Percentiles rank a stretch among this genome's conserved stretches.
Conservation (phyloP, 2,888 invertebrate genomes). For the Eilema depressum region DNA sequence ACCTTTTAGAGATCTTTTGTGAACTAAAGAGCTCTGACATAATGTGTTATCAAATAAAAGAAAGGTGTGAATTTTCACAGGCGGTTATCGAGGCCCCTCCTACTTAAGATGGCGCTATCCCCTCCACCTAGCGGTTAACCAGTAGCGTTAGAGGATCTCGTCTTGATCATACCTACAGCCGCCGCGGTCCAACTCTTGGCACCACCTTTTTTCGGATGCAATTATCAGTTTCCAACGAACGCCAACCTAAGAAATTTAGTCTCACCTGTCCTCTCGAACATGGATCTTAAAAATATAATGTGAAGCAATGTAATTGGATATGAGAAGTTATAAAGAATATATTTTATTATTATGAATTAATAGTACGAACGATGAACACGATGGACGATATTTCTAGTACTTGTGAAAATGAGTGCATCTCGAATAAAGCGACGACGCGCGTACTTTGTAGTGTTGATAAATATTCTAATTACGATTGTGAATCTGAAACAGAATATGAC, state of each 20-base stretch:
- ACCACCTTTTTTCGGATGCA: conserved; percentile 85
- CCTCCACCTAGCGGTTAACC: conserved; percentile 71
- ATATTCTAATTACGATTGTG: conserved; percentile 65
- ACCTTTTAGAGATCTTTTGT: conserved; percentile 85
- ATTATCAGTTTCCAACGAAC: conserved; percentile 75
- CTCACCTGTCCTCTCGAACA: conserved; percentile 47
- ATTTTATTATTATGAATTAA: conserved; percentile 30
- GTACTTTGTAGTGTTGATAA: conserved; percentile 56
- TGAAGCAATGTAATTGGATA: conserved; percentile 28
- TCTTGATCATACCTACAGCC: conserved; percentile 79
- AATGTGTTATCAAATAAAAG: conserved; percentile 86
- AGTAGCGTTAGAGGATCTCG: conserved; percentile 76
- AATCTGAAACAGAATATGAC: conserved; percentile 74
- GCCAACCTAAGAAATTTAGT: conserved; percentile 62
- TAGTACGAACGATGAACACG: conserved; percentile 64
- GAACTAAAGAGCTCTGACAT: conserved; percentile 83
- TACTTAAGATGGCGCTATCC: conserved; percentile 84
- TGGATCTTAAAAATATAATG: conserved; percentile 32
- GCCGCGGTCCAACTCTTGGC: conserved; percentile 61
- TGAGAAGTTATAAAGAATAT: conserved; percentile 17
- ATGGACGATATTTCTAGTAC: conserved; percentile 80
- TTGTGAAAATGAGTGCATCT: conserved; percentile 69
- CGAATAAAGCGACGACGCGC: conserved; percentile 50
- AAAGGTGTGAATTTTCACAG: conserved; percentile 87
- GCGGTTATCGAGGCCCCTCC: conserved; percentile 77